Conservation (phyloP, 2,888 invertebrate species). For the Chloroclysta siterata region DNA sequence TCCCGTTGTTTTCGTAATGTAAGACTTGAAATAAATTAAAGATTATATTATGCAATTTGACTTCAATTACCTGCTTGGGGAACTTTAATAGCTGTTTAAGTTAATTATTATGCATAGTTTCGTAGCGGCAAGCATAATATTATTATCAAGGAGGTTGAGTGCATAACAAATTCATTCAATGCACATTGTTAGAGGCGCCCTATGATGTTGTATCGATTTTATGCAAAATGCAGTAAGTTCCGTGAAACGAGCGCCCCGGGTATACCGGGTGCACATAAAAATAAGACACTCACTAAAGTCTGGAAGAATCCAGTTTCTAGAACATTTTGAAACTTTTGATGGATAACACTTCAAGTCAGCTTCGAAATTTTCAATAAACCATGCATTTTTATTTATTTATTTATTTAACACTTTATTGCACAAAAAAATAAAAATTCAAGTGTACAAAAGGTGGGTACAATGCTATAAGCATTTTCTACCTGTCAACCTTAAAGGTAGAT, state of each 20-base stretch:
- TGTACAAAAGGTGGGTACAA: no score
- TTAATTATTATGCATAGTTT: neutral
- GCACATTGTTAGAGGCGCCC: slow-evolving; percentile 44
- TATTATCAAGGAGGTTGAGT: slow-evolving; percentile 8
- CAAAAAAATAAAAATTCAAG: no score
- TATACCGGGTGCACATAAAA: slow-evolving; percentile 43
- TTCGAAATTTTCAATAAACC: no score
- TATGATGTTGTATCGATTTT: slow-evolving; percentile 72
- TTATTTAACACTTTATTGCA: no score
- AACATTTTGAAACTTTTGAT: slow-evolving; percentile 51
- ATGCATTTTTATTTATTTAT: no score
- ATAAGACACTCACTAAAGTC: slow-evolving; percentile 6
- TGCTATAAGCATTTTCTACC: no score
- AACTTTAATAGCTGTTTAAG: neutral
- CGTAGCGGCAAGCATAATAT: neutral
- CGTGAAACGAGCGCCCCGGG: slow-evolving; percentile 53
- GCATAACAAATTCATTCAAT: slow-evolving; percentile 30
- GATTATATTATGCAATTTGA: slow-evolving; percentile 5
- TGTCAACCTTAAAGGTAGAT: no score
- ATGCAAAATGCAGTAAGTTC: slow-evolving; percentile 78
- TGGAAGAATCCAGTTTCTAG: neutral
- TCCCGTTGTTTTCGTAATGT: neutral
- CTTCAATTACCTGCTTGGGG: neutral
- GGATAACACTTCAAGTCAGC: neutral
- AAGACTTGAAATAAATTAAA: slow-evolving; percentile 4